phyloP scores from a whole-genome alignment of 2,113 vertebrate genomes.

The Alligator sinensis region DNA sequence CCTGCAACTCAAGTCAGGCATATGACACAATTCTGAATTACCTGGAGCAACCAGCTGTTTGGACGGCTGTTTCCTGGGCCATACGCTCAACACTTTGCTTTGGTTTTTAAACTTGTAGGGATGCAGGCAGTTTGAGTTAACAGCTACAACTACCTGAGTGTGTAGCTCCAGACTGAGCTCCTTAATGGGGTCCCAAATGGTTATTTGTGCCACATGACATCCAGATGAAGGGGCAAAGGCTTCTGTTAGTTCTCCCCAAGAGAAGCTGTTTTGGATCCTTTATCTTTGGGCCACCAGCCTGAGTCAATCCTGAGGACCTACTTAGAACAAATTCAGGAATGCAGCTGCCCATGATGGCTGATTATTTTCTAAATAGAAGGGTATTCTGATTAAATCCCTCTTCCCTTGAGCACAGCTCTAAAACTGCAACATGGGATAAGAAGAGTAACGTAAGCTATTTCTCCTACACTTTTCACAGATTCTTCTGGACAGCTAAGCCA shows the following conservation, averaged over 20 bases:
- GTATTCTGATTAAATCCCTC: background rate
- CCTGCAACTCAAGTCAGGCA: background rate
- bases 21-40: slow-evolving; percentile 7
- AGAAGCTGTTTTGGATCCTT: background rate
- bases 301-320: background rate
- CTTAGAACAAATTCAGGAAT: background rate
- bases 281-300: background rate
- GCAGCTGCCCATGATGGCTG: background rate
- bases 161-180: background rate
- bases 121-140: background rate
- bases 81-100: accelerated
- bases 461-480: background rate
- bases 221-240: background rate
- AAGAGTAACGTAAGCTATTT: background rate
- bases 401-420: background rate
- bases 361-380: background rate
- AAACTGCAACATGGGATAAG: background rate
- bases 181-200: background rate
- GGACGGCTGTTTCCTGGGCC: background rate
- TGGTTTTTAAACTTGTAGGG: background rate
- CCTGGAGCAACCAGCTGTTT: background rate
- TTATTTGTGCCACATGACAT: background rate
- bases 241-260: background rate
- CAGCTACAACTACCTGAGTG: background rate
- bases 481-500: background rate